Base-by-base conservation (phyloP, 2,113 vertebrate genomes). In the Toxostoma redivivum region DNA sequence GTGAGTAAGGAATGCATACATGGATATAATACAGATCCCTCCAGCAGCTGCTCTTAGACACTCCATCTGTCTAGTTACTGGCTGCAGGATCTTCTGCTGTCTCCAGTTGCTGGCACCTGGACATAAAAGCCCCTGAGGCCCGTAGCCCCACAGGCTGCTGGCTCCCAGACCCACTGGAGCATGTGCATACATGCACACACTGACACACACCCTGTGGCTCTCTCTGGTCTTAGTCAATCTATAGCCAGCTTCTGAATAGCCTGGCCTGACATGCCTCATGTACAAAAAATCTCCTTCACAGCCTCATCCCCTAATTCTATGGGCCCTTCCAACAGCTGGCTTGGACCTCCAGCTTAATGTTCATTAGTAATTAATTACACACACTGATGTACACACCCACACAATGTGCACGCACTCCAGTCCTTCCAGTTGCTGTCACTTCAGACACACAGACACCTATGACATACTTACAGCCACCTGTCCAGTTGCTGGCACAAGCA, bases 71-170 rank as follows among this genome's bases (percentile, higher is more conserved):
- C 60, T 38, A 33, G 69, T 44, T 61, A 31, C 27, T 18, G 48
- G 27, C 45, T 20, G 12, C n/a, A 48, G 45, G 38, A 81, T 81
- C 48, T 62, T 66, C 42, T 64, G 40, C 33, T 42, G 40, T 48
- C n/a, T 78, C 64, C 88, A 65, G 50, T 10, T 73, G 58, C 54
- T 69, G 48, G 18, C 45, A 72, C 6, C 25, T 1, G 16, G 50
- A 65, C 27, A 35, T 5, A 35, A 37, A 78, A 74, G 33, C 9
- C 54, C 45, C 28, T 5, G 13, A 53, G 33, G 25, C 31, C 31
- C 0, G 0, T 2, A 40, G 35, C 3, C 42, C 28, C 45, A 70
- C 0, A 3, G n/a, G 27, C 3, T 76, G 47, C 72, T 61, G 56
- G 24, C 3, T 42, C 47, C 22, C 42, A 51, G 24, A 42, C 1